Evolutionary conservation across 2,888 invertebrate genomes (phyloP), one percentile per base, ranked within the genome.

Genomic region (Campoletis raptor): DNA sequence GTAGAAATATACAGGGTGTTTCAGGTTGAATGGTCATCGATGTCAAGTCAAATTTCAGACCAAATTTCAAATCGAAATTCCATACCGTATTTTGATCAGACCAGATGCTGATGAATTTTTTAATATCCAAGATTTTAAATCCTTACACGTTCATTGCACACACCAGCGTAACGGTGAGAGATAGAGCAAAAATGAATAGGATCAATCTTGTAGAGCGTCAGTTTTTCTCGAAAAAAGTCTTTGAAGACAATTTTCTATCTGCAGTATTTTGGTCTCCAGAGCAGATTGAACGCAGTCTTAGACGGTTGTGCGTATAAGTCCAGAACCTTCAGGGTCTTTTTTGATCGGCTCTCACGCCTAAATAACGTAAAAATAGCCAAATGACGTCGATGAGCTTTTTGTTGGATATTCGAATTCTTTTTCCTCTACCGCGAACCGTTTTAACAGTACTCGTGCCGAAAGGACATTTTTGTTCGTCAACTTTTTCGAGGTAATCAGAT

Each of bases 1-100:
- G 21, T 66, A 54, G 37, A 54, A 24, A 24, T 30, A 54, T 45
- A 72, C 36, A 37, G 15, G 30, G n/a, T 67, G 70, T 72, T 40
- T 5, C 36, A 30, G 8, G 0, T 18, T 9, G 2, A 61, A 61
- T 61, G 1, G 1, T 6, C 15, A 30, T 30, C 15, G 15, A 61
- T 3, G 15, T 7, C 15, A 0, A 15, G 6, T 30, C 15, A 30
- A 61, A 30, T 30, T 61, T 15, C 6, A 15, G 7, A 30, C 61
- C 61, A 4, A 30, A 61, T 57, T 30, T 1, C 24, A 24, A 24
- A 6, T n/a, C 18, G 12, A 21, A 21, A 8, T 8, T n/a, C 52
- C 7, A n/a, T n/a, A 7, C 18, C n/a, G 12, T n/a, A 54, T 54
- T 21, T 21, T 8, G 52, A 54, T 54, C 52, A 21, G 9, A 21